phyloP scores from a whole-genome alignment of 2,797 vertebrate genomes.

The Vireo griseus region DNA sequence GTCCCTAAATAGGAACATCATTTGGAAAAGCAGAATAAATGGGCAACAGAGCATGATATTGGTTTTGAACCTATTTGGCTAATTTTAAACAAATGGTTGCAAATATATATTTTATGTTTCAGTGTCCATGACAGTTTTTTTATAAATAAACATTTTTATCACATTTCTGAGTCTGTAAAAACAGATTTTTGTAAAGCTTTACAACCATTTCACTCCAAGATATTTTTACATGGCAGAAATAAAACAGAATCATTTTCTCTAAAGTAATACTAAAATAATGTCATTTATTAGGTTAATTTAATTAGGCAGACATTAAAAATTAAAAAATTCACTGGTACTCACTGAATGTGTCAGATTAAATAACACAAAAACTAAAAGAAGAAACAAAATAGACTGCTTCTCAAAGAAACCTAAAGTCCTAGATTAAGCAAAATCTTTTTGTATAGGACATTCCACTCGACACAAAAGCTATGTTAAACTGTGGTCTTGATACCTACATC shows the following conservation, averaged over 20 bases:
- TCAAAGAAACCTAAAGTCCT: neutral
- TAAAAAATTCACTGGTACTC: neutral
- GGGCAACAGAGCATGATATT: neutral
- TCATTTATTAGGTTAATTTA: constrained; percentile 2
- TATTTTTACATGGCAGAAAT: neutral
- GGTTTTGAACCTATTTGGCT: neutral
- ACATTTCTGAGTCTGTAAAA: neutral
- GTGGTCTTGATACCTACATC: neutral
- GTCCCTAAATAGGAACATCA: neutral
- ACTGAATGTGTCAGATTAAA: constrained; percentile 35
- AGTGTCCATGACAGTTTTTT: accelerated
- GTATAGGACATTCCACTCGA: neutral
- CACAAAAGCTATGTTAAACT: neutral
- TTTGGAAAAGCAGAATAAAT: neutral
- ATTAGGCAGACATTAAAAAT: neutral
- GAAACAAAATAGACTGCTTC: neutral
- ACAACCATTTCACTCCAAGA: neutral
- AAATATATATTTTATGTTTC: neutral
- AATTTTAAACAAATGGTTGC: neutral
- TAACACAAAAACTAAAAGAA: neutral
- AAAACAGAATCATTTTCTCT: neutral
- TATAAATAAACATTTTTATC: neutral
- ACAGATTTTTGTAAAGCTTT: neutral
- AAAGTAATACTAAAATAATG: neutral
- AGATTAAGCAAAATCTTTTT: neutral